A percentile compares a stretch with the other conserved stretches of the same genome.
Conservation (phyloP, 2,797 vertebrate genomes). For the Periparus ater region DNA sequence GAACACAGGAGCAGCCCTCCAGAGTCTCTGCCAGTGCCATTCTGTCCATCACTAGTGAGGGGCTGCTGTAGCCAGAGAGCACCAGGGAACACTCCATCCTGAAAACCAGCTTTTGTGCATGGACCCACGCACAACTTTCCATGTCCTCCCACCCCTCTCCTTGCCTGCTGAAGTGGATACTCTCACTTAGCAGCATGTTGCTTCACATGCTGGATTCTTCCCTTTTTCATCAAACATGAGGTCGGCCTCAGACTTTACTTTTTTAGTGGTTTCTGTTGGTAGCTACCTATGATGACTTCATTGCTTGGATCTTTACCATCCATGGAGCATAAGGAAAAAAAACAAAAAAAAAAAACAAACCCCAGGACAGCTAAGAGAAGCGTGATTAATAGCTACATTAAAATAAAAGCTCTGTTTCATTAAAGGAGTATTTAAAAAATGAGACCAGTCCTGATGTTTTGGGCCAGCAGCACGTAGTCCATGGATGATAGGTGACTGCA, state of each 20-base stretch:
- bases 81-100: slow-evolving; percentile 3
- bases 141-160: not conserved
- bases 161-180: not conserved
- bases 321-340: not conserved
- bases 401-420: not conserved
- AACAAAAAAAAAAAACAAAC: not conserved
- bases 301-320: not conserved
- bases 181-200: not conserved
- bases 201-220: not conserved
- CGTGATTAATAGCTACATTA: not conserved
- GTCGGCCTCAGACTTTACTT: not conserved
- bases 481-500: slow-evolving; percentile 47
- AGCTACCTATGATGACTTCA: not conserved
- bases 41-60: not conserved
- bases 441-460: not conserved
- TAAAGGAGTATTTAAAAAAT: not conserved
- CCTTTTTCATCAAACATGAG: not conserved
- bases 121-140: not conserved
- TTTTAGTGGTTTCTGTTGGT: not conserved
- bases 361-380: not conserved
- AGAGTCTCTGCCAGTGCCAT: not conserved
- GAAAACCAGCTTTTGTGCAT: not conserved
- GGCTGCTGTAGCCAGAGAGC: slow-evolving; percentile 1
- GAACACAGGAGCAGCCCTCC: not conserved
- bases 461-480: not conserved